phyloP scores from a whole-genome alignment of 2,113 vertebrate genomes.

The Oryctolagus cuniculus region mOryCun1.1 NC_091432.1:101303001-101303500 shows the following conservation, averaged over 20 bases:
- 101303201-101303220: neutral
- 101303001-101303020: too few relatives aligned
- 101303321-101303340: neutral
- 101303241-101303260: neutral
- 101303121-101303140: too few relatives aligned
- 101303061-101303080: too few relatives aligned
- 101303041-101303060: too few relatives aligned
- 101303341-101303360: neutral
- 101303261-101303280: neutral
- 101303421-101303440: too few relatives aligned
- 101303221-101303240: neutral
- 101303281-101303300: neutral
- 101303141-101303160: neutral
- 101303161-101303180: slow-evolving; percentile 64
- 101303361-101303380: neutral
- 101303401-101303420: neutral
- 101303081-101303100: too few relatives aligned
- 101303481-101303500: neutral
- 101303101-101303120: too few relatives aligned
- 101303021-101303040: too few relatives aligned
- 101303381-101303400: neutral
- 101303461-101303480: neutral
- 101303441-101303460: neutral
- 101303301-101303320: neutral
- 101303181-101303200: slow-evolving; percentile 50